Base-by-base conservation (phyloP, 2,888 invertebrate species). In the Pharmacophagus antenor region DNA sequence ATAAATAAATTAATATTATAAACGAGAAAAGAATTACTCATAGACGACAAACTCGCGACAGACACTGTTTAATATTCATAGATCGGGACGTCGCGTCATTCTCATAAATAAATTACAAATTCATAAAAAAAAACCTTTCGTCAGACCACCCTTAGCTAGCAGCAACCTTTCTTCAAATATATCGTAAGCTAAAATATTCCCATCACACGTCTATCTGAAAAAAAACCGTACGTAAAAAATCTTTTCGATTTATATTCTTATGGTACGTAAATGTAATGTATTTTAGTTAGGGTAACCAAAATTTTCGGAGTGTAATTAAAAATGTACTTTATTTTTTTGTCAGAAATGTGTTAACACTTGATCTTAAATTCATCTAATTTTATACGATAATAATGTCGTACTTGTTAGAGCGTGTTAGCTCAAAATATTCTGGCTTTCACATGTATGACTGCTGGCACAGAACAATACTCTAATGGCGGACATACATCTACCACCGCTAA, bases 81-180 rank as follows among this genome's bases (percentile, higher is more conserved):
- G 76, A 80, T 82, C 74, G 77, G 79, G 77, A 73, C 76, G 79
- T 70, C 74, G 72, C 74, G 74, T 75, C 79, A 74, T 63, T 68
- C 79, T 80, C 84, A 82, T 84, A 85, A 84, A 85, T 85, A 85
- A 71, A 84, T 84, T 82, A 82, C 67, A 76, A 74, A 81, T 82
- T 79, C 81, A 79, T 71, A 72, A 74, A 76, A 78, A 80, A 70
- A 31, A 58, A 21, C 21, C 63, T 56, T 47, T 63, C 64, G 67
- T 66, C 61, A 66, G 85, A 85, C 85, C 85, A 84, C 86, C 85
- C 84, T 37, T 60, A 56, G 51, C 72, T 77, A 74, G 70, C n/a
- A n/a, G n/a, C 67, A 67, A 54, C 63, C 62, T 71, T 82, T 76
- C 70, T 70, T 68, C 47, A 37, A 44, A 17, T 31, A 44, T 50